Evolutionary conservation across 92 coral and sea anemone species (phyloP), one percentile per base, ranked within the genome.

Genomic region (Parazoanthus darwini): DNA sequence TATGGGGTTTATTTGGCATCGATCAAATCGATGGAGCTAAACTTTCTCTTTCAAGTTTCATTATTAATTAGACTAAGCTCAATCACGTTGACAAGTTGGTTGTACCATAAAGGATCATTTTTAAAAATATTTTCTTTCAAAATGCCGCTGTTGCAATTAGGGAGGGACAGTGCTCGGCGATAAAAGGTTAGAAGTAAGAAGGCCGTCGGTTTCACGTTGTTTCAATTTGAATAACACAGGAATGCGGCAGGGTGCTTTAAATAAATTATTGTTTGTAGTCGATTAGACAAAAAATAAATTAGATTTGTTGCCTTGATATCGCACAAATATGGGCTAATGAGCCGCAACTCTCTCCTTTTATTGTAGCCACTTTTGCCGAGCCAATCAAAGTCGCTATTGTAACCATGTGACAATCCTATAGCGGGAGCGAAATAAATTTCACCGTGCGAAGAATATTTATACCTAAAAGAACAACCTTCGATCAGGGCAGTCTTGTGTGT

Each of bases 151-250:
- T 35, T 74, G n/a, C 43, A 74, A 74, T 74, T 74, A 76, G 14
- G 54, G 80, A 23, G 54, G 54, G 80, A 39, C 16, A 63, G 70
- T 5, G 7, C 25, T 63, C 7, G 25, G 70, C 70, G 48, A 22
- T 76, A 76, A 76, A 76, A 39, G 80, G 26, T 3, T 39, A n/a
- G 11, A 16, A 20, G 14, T 42, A 38, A 39, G 54, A 37, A 44
- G 13, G 0, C 25, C 10, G 22, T 16, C 29, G 22, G 25, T 76
- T 8, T 76, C 80, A 39, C 15, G 80, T 76, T 76, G 80, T 54
- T 5, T 76, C 80, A 22, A 76, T 76, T 76, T 76, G 79, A 76
- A 76, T 76, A 76, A 76, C 79, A 76, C 26, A 76, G 79, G 79
- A 76, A 36, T 37, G 79, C 79, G 79, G 79, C 79, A 38, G 46